These are phyloP conservation scores for Anarrhichthys ocellatus DNA, from an alignment of 2,113 vertebrate genomes.

Conservation along the genomic window DNA sequence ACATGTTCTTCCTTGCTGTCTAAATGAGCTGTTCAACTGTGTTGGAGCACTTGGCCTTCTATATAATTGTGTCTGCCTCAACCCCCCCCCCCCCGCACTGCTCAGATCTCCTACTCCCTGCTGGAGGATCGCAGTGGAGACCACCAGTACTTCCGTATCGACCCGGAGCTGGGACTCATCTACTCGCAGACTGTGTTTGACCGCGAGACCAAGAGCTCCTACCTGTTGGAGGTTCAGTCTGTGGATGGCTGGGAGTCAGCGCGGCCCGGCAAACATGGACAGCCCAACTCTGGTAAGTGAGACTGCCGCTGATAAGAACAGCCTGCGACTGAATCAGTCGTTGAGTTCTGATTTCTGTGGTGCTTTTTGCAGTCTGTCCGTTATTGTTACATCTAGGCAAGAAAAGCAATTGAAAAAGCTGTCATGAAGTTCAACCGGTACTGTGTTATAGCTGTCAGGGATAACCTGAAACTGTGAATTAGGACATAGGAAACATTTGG, in stretches of 20 bases:
- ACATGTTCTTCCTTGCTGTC: conserved; percentile 8
- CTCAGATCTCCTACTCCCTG: conserved; percentile 89
- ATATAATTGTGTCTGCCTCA: not conserved
- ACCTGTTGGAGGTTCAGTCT: conserved; percentile 90
- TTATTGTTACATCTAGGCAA: not conserved
- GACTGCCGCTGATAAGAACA: not conserved
- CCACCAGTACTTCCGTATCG: conserved; percentile 86
- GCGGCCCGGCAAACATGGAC: conserved; percentile 88
- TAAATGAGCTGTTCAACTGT: conserved; percentile 1
- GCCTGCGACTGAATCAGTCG: not conserved
- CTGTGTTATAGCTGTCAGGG: not conserved
- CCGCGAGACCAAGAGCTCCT: conserved; percentile 89
- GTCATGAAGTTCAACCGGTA: not conserved
- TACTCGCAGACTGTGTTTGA: conserved; percentile 89
- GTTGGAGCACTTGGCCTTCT: not conserved
- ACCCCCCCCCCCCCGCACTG: not conserved
- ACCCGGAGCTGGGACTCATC: conserved; percentile 87
- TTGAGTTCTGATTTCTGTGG: not conserved
- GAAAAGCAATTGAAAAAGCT: conserved; percentile 1
- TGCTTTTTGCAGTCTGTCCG: not conserved
- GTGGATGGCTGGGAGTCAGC: conserved; percentile 90
- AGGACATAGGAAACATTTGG: not conserved
- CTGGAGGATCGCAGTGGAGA: conserved; percentile 89
- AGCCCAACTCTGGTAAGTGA: conserved; percentile 89
- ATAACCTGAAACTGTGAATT: not conserved